Evolutionary conservation across 2,888 invertebrate genomes (phyloP).

Genomic region (Trichacis sp.): DNA sequence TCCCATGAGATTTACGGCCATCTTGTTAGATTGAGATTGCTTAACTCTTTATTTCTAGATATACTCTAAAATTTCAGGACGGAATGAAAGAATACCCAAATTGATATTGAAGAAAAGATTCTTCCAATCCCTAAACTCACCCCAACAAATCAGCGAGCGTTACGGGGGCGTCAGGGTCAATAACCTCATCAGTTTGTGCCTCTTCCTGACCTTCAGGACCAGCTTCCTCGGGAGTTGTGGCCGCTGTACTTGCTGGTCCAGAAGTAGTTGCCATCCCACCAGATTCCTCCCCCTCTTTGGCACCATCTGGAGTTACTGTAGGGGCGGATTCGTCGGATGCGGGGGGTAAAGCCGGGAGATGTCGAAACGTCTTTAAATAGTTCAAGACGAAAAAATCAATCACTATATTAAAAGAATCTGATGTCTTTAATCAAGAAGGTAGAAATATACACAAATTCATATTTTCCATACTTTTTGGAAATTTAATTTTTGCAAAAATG

Average conservation of each 20-base stretch:
- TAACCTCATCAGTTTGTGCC: slow-evolving; percentile 1
- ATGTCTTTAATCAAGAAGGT: background rate
- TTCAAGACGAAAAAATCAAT: slow-evolving; percentile 79
- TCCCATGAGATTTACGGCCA: too few relatives aligned
- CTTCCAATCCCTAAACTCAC: too few relatives aligned
- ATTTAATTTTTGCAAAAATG: too few relatives aligned
- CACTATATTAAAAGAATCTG: slow-evolving; percentile 68
- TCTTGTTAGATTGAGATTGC: too few relatives aligned
- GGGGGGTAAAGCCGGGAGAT: slow-evolving; percentile 81
- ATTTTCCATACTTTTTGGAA: too few relatives aligned
- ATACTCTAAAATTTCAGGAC: too few relatives aligned
- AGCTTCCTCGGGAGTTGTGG: slow-evolving; percentile 54
- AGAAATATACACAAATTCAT: too few relatives aligned
- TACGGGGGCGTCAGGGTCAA: slow-evolving; percentile 70
- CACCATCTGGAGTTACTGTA: slow-evolving; percentile 79
- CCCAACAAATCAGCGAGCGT: slow-evolving; percentile 84
- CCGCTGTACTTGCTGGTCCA: slow-evolving; percentile 69
- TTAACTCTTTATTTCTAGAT: too few relatives aligned
- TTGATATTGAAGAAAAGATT: too few relatives aligned
- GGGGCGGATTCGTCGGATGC: slow-evolving; percentile 80
- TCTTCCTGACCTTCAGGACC: background rate
- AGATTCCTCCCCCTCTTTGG: slow-evolving; percentile 80
- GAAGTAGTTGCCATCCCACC: slow-evolving; percentile 75
- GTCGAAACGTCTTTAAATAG: slow-evolving; percentile 76
- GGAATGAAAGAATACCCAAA: too few relatives aligned